Evolutionary conservation across 2,113 vertebrate genomes (phyloP).

Genomic region (Phaetusa simplex): DNA sequence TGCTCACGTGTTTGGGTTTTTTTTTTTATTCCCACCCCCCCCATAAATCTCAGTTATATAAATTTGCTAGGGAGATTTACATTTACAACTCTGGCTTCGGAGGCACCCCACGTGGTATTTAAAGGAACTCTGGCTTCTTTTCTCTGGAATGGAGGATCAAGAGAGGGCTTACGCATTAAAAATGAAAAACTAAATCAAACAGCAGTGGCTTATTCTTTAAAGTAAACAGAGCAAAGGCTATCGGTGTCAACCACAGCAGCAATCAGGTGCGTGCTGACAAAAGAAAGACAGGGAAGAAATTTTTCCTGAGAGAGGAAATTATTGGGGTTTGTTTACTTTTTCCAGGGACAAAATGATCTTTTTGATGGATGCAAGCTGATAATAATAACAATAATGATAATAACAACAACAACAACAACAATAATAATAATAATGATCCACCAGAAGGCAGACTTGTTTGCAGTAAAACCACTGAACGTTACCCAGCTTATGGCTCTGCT

Average conservation of each 20-base stretch:
- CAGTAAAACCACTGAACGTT: background rate
- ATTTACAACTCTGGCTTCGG: background rate
- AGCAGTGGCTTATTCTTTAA: conserved; percentile 56
- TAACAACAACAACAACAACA: background rate
- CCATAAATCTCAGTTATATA: background rate
- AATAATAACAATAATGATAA: too few relatives aligned
- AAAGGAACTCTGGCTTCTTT: background rate
- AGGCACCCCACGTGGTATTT: background rate
- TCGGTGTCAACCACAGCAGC: background rate
- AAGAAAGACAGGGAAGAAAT: conserved; percentile 11
- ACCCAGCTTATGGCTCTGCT: background rate
- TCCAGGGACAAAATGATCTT: background rate
- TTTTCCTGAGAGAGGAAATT: background rate
- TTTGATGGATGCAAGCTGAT: background rate
- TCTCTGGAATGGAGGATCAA: background rate
- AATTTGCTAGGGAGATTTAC: background rate
- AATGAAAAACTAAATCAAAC: conserved; percentile 55
- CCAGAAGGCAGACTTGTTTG: background rate
- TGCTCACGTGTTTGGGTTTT: background rate
- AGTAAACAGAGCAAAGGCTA: conserved; percentile 65
- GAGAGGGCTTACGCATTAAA: conserved; percentile 34
- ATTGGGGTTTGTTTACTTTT: background rate
- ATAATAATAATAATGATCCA: background rate
- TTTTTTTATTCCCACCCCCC: too few relatives aligned
- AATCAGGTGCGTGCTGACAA: conserved; percentile 8